These are phyloP conservation scores for Ormyrus nitidulus DNA, from an alignment of 2,888 invertebrate species.

Conservation along the genomic window DNA sequence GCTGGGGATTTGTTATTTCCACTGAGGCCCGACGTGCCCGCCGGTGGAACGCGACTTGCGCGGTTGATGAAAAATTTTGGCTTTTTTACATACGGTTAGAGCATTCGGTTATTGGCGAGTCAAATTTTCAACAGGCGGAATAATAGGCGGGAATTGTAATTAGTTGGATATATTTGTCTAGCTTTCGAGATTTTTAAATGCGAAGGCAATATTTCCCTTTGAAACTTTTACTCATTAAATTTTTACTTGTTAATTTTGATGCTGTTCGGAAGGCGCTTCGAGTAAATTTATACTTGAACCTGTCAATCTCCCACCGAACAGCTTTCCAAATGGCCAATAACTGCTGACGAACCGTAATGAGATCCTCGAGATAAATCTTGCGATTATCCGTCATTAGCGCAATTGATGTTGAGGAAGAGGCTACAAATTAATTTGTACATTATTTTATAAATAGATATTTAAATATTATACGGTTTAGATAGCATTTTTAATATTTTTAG, in stretches of 20 bases:
- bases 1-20: too few species aligned
- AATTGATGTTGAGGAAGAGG: slow-evolving; percentile 59
- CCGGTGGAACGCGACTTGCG: too few species aligned
- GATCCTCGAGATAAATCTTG: slow-evolving; percentile 68
- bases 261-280: neutral
- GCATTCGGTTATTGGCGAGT: too few species aligned
- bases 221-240: neutral
- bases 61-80: too few species aligned
- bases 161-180: too few species aligned
- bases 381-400: slow-evolving; percentile 70
- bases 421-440: slow-evolving; percentile 43
- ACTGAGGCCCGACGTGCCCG: too few species aligned
- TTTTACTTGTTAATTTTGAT: slow-evolving; percentile 16
- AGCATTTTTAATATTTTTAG: neutral
- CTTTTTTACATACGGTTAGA: too few species aligned
- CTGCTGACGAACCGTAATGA: slow-evolving; percentile 66
- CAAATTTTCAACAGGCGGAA: too few species aligned
- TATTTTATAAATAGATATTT: neutral
- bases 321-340: slow-evolving; percentile 69
- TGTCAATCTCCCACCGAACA: slow-evolving; percentile 62
- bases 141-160: too few species aligned
- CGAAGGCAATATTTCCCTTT: too few species aligned
- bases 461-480: neutral
- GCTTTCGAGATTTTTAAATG: too few species aligned
- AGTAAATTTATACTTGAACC: slow-evolving; percentile 64